Evolutionary conservation across 2,888 invertebrate species (phyloP).

Genomic region (Drosophila ustulata): DNA sequence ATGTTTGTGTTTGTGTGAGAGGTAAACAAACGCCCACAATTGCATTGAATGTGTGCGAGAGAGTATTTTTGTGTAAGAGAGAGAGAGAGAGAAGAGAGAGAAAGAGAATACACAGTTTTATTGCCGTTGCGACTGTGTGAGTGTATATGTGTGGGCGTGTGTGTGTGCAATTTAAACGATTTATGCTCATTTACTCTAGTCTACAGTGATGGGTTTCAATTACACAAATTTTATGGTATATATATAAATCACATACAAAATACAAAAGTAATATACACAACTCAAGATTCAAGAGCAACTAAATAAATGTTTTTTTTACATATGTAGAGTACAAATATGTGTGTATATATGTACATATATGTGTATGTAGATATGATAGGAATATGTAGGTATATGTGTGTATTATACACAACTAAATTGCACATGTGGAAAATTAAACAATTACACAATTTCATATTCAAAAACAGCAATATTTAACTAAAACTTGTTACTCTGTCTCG

Average conservation of each 20-base stretch:
- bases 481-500: slow-evolving; percentile 8
- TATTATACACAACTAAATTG: slow-evolving; percentile 2
- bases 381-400: slow-evolving; percentile 1
- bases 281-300: slow-evolving; percentile 36
- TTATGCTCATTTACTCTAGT: slow-evolving; percentile 23
- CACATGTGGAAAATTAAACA: neutral
- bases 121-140: slow-evolving; percentile 41
- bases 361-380: neutral
- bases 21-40: too few species aligned
- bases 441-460: slow-evolving; percentile 16
- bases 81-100: slow-evolving; percentile 44
- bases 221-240: slow-evolving; percentile 3
- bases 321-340: slow-evolving; percentile 1
- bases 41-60: slow-evolving; percentile 8
- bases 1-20: slow-evolving; percentile 15
- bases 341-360: slow-evolving; percentile 9
- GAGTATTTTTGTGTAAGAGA: slow-evolving; percentile 14
- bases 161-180: slow-evolving; percentile 13
- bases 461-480: slow-evolving; percentile 8
- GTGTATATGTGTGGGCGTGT: slow-evolving; percentile 8
- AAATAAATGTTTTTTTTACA: slow-evolving; percentile 4
- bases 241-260: slow-evolving; percentile 39
- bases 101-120: slow-evolving; percentile 62
- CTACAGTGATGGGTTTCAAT: slow-evolving; percentile 26
- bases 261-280: slow-evolving; percentile 26